Evolutionary conservation across 2,888 invertebrate genomes (phyloP), one percentile per base, ranked within the genome.

Genomic region (Cryptosula pallasiana): DNA sequence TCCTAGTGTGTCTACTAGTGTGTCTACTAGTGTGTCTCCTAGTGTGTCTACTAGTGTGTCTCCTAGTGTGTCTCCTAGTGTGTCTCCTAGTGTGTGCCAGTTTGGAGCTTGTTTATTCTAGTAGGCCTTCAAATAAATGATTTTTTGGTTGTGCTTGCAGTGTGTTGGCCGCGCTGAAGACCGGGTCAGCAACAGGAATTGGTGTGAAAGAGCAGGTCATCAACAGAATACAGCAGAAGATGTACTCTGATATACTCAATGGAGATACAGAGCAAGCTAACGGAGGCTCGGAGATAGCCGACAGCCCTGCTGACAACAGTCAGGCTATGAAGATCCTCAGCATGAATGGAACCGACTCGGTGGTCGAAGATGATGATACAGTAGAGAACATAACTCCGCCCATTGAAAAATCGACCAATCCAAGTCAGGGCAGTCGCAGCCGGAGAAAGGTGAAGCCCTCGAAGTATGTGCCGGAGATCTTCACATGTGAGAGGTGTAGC

Each of bases 141-240:
- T 57, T 23, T 57, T 5, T 25, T 45, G 9, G 9, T 45, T 9
- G 45, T 45, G 45, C 25, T 57, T n/a, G 5, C n/a, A 63, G 63
- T 63, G 63, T 63, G 32, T 32, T 63, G 13, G 63, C 63, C 5
- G 63, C 63, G 5, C 63, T 63, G 29, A 63, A 63, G 63, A 63
- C 63, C 32, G 63, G 63, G 25, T 63, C 63, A 32, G 63, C 25
- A 5, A 63, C 63, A 29, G 63, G 63, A 5, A 29, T 20, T 32
- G 32, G 27, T 63, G 63, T 63, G 3, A 63, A 63, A n/a, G 63
- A 63, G n/a, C 63, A 63, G 63, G 63, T 63, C 1, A 20, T 63
- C 63, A 23, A 9, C 9, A 2, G 63, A 32, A 63, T 63, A 5
- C 63, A 63, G n/a, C 63, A 63, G 63, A 63, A 63, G 32, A 32